Evolutionary conservation across 2,113 vertebrate species (phyloP), one percentile per base, ranked within the genome.

Genomic region (Corythaixoides concolor): DNA sequence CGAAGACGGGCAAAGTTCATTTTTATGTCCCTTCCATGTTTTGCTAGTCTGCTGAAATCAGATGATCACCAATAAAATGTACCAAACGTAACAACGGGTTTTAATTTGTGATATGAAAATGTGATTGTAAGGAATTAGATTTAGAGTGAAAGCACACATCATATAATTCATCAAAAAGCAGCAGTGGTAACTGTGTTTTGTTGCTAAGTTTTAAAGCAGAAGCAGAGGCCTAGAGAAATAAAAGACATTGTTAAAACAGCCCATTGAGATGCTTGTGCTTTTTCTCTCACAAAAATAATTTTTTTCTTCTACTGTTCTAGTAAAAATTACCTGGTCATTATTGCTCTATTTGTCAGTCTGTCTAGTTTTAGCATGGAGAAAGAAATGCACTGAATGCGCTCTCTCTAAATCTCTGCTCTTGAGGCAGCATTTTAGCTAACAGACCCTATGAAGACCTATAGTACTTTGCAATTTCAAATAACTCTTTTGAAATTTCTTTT

Each of bases 181-280:
- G 21, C 62, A 82, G 37, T 64, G 69, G 73, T 76, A 82, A 58
- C 16, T 78, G 49, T 30, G 63, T 86, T 73, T 93, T 89, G 58
- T 91, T 58, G 60, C 58, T 41, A 85, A 75, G 32, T 77, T 93
- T 84, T 83, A 56, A 91, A 94, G 87, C 79, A 69, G 87, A 66
- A 88, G 49, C 74, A 78, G 77, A 92, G 64, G 58, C 35, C 30
- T 79, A 45, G 77, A 23, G 30, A 69, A 89, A 41, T 83, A 49
- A 90, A 93, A 93, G n/a, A 7, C 62, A 73, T 89, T 82, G 58
- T 91, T 85, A 85, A 68, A 96, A 85, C 74, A 85, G 56, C 35
- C 49, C 22, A 12, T 18, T 82, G 58, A 68, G 33, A 63, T 67
- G 20, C 33, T 95, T 83, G 75, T 90, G 14, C 68, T 89, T 93